Base-by-base conservation (phyloP, 2,113 vertebrate genomes). In the Melanotaenia duboulayi region DNA sequence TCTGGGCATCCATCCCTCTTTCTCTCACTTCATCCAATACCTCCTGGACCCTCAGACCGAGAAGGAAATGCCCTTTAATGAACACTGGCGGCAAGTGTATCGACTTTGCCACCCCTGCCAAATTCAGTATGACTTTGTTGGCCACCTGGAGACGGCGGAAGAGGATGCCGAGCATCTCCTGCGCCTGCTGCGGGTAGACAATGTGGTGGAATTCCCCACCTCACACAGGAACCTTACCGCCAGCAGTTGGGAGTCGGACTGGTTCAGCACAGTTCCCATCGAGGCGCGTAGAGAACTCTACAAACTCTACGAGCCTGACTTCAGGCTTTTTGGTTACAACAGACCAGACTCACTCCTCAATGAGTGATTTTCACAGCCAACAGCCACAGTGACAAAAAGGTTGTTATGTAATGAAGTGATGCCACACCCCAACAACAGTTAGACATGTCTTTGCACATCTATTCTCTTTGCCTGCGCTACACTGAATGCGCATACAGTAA, bases 61-160 rank as follows among this genome's bases (percentile, higher is more conserved):
- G 93, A 93, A 93, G 84, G 91, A 95, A 83, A 92, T 86, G 69
- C 95, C 97, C 14, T 99, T 98, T 88, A 99, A 99, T 0, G 98
- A 99, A 91, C 98, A 99, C 92, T 99, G 98, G 98, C 84, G 95
- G 65, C 97, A 99, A 88, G 91, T 96, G 19, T 95, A 99, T 76
- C 96, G 96, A 0, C 94, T 99, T 1, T 99, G 98, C 85, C 98
- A 99, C 42, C 98, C 98, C 0, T 99, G 97, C 91, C 98, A 99
- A 93, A 98, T 99, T 22, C 96, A 99, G 71, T 99, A 99, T 0
- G 97, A 99, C 83, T 99, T 99, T 32, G 95, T 99, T 0, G 98
- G 98, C 13, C 98, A 98, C 83, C 91, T 99, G 92, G 98, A 99
- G 93, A 96, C 96, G 0, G 90, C 96, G 68, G 96, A 97, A 20